Conservation (phyloP, 2,888 invertebrate genomes). For the Oxystoma pomonae region DNA sequence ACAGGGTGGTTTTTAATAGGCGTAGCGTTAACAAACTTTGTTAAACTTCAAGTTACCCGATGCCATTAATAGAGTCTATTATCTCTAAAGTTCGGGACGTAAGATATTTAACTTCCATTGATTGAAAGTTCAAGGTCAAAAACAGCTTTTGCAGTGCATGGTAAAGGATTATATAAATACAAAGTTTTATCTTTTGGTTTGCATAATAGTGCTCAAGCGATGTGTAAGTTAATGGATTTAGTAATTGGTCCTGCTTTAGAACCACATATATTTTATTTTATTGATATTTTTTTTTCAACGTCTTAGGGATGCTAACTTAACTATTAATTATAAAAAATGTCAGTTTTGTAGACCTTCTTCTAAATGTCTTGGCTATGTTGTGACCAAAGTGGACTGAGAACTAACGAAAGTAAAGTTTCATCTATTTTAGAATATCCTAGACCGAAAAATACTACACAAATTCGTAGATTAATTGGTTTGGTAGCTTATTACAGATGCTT, state of each 20-base stretch:
- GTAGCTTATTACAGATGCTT: constrained; percentile 16
- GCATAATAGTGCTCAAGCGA: background rate
- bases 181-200: background rate
- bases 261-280: background rate
- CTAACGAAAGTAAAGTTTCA: background rate
- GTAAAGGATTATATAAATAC: constrained; percentile 13
- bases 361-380: background rate
- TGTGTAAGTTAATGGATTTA: background rate
- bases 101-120: constrained; percentile 34
- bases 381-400: background rate
- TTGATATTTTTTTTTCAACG: background rate
- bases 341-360: background rate
- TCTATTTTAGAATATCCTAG: background rate
- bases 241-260: background rate
- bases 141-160: constrained; percentile 20
- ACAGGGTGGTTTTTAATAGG: no score
- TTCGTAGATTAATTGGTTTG: constrained; percentile 15
- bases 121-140: constrained; percentile 24
- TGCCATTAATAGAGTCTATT: no score
- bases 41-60: no score
- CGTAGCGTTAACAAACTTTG: no score
- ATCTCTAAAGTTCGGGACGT: no score
- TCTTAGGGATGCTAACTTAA: background rate
- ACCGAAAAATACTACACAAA: background rate
- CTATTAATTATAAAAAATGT: background rate